These are phyloP conservation scores for Drosophila willistoni DNA, from an alignment of 1,140 invertebrate species.

Conservation along the genomic window DNA sequence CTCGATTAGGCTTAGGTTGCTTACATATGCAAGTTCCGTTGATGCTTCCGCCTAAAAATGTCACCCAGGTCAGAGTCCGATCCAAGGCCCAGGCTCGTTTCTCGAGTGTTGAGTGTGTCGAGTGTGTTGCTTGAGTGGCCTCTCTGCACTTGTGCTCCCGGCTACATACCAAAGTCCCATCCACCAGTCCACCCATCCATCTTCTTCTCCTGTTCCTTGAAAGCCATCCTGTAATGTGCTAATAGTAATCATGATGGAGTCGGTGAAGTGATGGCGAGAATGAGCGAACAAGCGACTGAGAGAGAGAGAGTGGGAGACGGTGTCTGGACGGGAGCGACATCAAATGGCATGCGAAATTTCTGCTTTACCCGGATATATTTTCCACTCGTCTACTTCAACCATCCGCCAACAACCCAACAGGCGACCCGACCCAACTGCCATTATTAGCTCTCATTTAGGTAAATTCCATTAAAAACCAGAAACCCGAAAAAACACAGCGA, in stretches of 20 bases:
- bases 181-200: background rate
- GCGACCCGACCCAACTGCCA: conserved; percentile 30
- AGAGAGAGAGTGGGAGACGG: too few relatives aligned
- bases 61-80: conserved; percentile 40
- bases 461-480: conserved; percentile 71
- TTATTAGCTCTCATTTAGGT: conserved; percentile 80
- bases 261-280: background rate
- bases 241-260: conserved; percentile 79
- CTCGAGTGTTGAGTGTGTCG: conserved; percentile 54
- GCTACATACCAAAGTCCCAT: conserved; percentile 20
- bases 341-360: conserved; percentile 76
- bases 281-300: too few relatives aligned
- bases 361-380: conserved; percentile 71
- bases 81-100: conserved; percentile 14
- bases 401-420: background rate
- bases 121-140: conserved; percentile 78
- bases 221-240: conserved; percentile 70
- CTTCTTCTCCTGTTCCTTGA: conserved; percentile 23
- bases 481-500: conserved; percentile 32
- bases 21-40: conserved; percentile 76
- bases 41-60: conserved; percentile 68
- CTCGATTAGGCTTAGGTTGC: conserved; percentile 43
- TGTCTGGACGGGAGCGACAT: conserved; percentile 35
- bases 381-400: conserved; percentile 52
- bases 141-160: conserved; percentile 62